Evolutionary conservation across 2,113 vertebrate genomes (phyloP), one percentile per base, ranked within the genome.

Genomic region (Raja brachyura): DNA sequence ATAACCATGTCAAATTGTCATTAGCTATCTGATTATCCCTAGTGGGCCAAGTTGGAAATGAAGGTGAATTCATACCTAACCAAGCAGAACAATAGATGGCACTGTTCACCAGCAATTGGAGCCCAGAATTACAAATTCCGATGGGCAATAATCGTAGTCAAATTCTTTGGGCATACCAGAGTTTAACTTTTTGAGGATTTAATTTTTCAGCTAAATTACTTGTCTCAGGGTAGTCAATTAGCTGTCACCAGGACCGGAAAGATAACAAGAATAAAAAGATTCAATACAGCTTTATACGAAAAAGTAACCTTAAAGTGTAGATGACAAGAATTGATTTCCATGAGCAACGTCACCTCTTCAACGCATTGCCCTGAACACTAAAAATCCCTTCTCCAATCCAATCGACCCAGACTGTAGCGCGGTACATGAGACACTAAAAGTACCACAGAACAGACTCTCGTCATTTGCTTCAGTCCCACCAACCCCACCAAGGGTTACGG

Each of bases 1-100:
- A 22, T 22, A 73, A 92, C 63, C 22, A 73, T 92, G 90, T 92
- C 66, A 74, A 13, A 73, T 92, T 74, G 90, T 54, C 90, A 92
- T 33, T 22, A 74, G 68, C 68, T 25, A 28, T 74, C 59, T 88
- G n/a, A 88, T 88, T 31, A 88, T 66, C 9, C 14, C 18, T 63
- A n/a, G 61, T n/a, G 61, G 83, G 25, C n/a, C 10, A 31, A n/a
- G 28, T n/a, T 88, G 59, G 61, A 61, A 63, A 88, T 31, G 13
- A 88, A 10, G 28, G 25, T 86, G 79, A 25, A 61, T 86, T 86
- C 81, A 56, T 48, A 56, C 79, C 81, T 85, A 48, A 28, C 83
- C 14, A 61, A 63, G 28, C 28, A 28, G 61, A 88, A 63, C 83
- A 16, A n/a, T 63, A 88, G 83, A 88, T 88, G 83, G 56, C 83